Percentiles rank a stretch among this genome's conserved stretches.
These are phyloP conservation scores for Oreochromis tanganicae DNA, from an alignment of 2,113 vertebrate species.

Conservation along the genomic window DNA sequence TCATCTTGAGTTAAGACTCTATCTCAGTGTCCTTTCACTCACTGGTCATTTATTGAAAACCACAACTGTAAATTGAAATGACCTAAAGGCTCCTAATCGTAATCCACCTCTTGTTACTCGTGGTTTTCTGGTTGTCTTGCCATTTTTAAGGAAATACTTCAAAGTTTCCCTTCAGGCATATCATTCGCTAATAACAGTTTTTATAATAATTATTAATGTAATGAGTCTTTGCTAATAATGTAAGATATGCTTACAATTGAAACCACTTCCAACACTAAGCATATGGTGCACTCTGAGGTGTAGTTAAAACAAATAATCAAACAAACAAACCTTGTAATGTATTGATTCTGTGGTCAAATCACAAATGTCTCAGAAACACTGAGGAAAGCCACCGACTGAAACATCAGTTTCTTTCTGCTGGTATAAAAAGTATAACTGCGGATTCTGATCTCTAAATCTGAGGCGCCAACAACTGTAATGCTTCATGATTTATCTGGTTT, in stretches of 20 bases:
- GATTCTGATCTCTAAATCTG: fast-evolving
- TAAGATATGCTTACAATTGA: not conserved
- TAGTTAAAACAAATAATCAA: not conserved
- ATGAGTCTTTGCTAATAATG: not conserved
- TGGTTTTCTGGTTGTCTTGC: not conserved
- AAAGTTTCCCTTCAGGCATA: not conserved
- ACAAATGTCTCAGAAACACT: not conserved
- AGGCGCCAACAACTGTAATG: not conserved
- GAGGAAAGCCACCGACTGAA: not conserved
- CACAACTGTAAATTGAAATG: not conserved
- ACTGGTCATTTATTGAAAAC: not conserved
- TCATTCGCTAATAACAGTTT: not conserved
- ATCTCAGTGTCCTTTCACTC: fast-evolving
- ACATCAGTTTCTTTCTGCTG: fast-evolving
- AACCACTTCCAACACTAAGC: fast-evolving
- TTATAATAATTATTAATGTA: not conserved
- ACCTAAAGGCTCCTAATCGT: not conserved
- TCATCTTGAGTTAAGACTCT: not conserved
- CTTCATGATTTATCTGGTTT: not conserved
- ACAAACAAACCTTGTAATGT: not conserved
- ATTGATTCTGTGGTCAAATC: not conserved
- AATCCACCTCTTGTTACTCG: fast-evolving
- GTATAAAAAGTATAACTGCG: fast-evolving
- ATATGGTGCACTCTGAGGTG: not conserved
- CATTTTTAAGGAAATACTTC: not conserved